These are phyloP conservation scores for Aurelia sp. DNA, from an alignment of 30 jellyfish, hydroid and myxozoan species.

Conservation along the genomic window DNA sequence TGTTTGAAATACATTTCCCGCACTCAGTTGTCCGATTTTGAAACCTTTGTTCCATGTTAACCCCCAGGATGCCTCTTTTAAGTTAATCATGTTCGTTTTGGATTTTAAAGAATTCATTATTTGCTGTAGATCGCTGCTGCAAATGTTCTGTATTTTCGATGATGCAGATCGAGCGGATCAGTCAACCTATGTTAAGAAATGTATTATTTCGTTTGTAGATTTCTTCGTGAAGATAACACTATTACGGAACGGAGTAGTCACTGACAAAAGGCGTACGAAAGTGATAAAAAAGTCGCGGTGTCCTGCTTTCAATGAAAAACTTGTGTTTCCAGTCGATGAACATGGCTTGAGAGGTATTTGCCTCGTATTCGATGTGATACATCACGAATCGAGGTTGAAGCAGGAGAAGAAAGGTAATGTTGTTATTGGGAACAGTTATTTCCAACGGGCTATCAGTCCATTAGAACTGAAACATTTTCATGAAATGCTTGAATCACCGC, in stretches of 20 bases:
- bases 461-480: constrained; percentile 90
- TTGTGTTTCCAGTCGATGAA: constrained; percentile 89
- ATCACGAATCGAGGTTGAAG: constrained; percentile 84
- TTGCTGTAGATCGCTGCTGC: too few species aligned
- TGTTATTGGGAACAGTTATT: constrained; percentile 76
- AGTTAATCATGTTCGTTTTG: too few species aligned
- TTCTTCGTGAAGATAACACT: constrained; percentile 84
- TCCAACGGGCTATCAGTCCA: constrained; percentile 77
- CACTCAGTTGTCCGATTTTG: too few species aligned
- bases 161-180: too few species aligned
- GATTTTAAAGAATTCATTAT: too few species aligned
- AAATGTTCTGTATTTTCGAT: too few species aligned
- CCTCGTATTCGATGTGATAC: constrained; percentile 86
- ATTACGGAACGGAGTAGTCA: constrained; percentile 62
- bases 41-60: too few species aligned
- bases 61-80: too few species aligned
- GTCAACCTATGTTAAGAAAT: not conserved
- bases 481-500: constrained; percentile 92
- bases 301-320: constrained; percentile 95
- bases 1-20: too few species aligned
- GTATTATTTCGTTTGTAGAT: constrained; percentile 43
- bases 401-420: constrained; percentile 89
- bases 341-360: constrained; percentile 71
- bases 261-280: constrained; percentile 90
- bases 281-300: constrained; percentile 77